Evolutionary conservation across 2,113 vertebrate genomes (phyloP), one percentile per base, ranked within the genome.

Genomic region (Sarotherodon lohbergeri): DNA sequence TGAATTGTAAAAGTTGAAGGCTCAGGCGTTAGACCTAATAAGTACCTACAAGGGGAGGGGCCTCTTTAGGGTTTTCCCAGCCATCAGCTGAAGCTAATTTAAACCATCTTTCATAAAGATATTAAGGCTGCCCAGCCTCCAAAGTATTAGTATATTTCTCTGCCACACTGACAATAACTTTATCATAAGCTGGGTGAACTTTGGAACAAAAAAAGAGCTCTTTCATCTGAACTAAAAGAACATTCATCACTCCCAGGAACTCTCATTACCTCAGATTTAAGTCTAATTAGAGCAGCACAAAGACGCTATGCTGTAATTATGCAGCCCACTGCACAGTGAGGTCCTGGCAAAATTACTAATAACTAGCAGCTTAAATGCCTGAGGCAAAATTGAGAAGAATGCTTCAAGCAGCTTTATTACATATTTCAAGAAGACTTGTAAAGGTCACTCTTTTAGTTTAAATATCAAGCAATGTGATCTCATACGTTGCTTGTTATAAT

Each of bases 231-330:
- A 54, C 82, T 24, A n/a, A 43, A 57, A 61, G 82, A 87, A 76
- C 89, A 81, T 89, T 88, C 91, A 92, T 93, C 92, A 81, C 87
- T 63, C 83, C 55, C 86, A 57, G 55, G 56, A 48, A 36, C 88
- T 86, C 86, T 93, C 89, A 94, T 93, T 89, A 92, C 81, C 83
- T 89, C 82, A 88, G 90, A 86, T 89, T 93, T 91, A 93, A 76
- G 50, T 89, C 80, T 90, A 88, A 90, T 93, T 87, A 93, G 27
- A 86, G 79, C 82, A 32, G 86, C 29, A 86, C 91, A 92, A 85
- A 93, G 91, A 93, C 71, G 54, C 59, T 79, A 24, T 27, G 88
- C 55, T 87, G 81, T 61, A 52, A 89, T 86, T 86, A 92, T 86
- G 63, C 82, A 86, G 83, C 32, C 82, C 43, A 9, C 78, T 6